Base-by-base conservation (phyloP, 2,888 invertebrate genomes). In the Caenorhabditis becei region DNA sequence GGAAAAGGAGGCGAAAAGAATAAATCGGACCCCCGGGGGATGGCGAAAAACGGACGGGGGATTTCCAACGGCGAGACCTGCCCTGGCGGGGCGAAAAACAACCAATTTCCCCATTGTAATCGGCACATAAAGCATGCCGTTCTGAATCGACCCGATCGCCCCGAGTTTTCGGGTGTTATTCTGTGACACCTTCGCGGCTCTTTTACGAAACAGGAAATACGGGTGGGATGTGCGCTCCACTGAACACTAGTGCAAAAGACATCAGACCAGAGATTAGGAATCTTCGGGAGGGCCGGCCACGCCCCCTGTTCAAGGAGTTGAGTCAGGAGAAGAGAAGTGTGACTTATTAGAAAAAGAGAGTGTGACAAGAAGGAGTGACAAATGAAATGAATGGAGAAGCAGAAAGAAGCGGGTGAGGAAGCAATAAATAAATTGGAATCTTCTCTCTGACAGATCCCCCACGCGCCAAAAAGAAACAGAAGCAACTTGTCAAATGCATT, bases 341-440 rank as follows among this genome's bases (percentile, higher is more conserved):
- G n/a, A 26, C 56, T 63, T 72, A 72, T 72, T 72, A 72, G 58
- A 63, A 72, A 49, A n/a, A 28, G 28, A 18, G 32, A 18, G n/a
- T 7, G 18, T 24, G 54, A 53, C 23, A 24, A 26, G 54, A 32
- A 14, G n/a, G 18, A 56, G 44, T 72, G 72, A 72, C 72, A 72
- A 63, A 72, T 65, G 72, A 72, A 72, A 56, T 72, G 72, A 71
- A 67, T 32, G 24, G 0, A 41, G 20, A 47, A 23, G 26, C 23
- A 66, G 37, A 41, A 2, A 41, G 18, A 35, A 35, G 28, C 26
- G 74, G 41, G 74, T 59, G 74, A 59, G 74, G 59, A 59, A 66
- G 75, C 66, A 75, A 75, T 75, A 75, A 75, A 66, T 66, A 75
- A 75, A 66, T 66, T 75, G 66, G 66, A 75, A 74, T 74, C 74